Evolutionary conservation across 2,113 vertebrate species (phyloP).

Genomic region (Tretioscincus oriximinensis): DNA sequence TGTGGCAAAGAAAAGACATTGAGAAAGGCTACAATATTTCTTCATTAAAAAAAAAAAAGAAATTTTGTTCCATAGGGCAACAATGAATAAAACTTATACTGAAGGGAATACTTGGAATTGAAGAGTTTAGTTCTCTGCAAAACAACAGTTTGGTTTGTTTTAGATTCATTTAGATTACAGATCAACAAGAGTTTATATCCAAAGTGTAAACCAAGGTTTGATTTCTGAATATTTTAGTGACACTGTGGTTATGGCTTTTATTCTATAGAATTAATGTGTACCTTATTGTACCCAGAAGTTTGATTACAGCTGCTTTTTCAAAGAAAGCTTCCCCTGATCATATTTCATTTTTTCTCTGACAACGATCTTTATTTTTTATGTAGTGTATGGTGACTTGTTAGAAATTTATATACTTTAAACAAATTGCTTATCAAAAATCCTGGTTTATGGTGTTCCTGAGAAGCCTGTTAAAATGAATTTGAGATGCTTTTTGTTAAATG

Average conservation of each 20-base stretch:
- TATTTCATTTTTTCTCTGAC: slow-evolving; percentile 53
- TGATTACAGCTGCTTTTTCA: slow-evolving; percentile 37
- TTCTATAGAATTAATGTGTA: slow-evolving; percentile 14
- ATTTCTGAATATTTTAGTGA: slow-evolving; percentile 10
- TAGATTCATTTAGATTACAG: neutral
- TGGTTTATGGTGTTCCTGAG: slow-evolving; percentile 43
- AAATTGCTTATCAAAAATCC: slow-evolving; percentile 48
- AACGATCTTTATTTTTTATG: slow-evolving; percentile 60
- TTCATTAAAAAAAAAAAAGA: neutral
- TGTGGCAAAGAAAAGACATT: neutral
- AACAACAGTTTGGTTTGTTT: neutral
- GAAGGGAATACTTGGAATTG: slow-evolving; percentile 9
- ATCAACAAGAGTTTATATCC: neutral
- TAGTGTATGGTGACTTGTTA: slow-evolving; percentile 37
- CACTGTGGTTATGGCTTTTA: slow-evolving; percentile 34
- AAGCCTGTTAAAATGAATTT: slow-evolving; percentile 51
- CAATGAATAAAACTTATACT: slow-evolving; percentile 8
- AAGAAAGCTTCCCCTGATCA: slow-evolving; percentile 46
- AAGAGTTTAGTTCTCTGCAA: neutral
- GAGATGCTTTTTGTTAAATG: slow-evolving; percentile 47
- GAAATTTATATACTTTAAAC: slow-evolving; percentile 47
- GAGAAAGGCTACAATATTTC: slow-evolving; percentile 21
- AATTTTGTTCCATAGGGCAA: neutral
- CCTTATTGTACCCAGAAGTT: neutral
- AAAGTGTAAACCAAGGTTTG: neutral